Evolutionary conservation across 2,888 invertebrate species (phyloP).

Genomic region (Proisotoma minuta): DNA sequence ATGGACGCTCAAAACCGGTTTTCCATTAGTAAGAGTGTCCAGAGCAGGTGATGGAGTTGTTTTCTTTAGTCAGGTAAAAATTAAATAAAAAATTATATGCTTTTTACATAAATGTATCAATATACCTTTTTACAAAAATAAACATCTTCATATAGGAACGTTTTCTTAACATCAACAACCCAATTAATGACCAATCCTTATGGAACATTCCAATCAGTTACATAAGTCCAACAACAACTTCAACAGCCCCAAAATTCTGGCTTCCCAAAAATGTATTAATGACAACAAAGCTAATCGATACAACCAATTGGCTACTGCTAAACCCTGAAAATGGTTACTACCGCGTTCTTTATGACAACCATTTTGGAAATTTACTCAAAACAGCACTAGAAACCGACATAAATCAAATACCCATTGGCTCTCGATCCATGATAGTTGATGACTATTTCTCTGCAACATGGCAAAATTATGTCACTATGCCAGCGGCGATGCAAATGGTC

Average conservation of each 20-base stretch:
- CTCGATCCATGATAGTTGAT: slow-evolving; percentile 18
- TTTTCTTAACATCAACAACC: too few relatives aligned
- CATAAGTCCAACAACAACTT: too few relatives aligned
- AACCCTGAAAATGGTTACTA: slow-evolving; percentile 14
- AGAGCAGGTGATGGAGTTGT: background rate
- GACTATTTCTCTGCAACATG: slow-evolving; percentile 23
- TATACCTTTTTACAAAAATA: too few relatives aligned
- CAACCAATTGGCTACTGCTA: background rate
- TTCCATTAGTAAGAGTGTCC: slow-evolving; percentile 17
- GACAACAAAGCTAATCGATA: too few relatives aligned
- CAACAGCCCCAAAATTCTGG: too few relatives aligned
- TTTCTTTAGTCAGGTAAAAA: slow-evolving; percentile 19
- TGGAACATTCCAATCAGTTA: too few relatives aligned
- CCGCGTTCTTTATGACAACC: slow-evolving; percentile 22
- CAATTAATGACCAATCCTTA: too few relatives aligned
- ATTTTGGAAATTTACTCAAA: slow-evolving; percentile 10
- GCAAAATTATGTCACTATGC: slow-evolving; percentile 13
- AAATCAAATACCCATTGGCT: slow-evolving; percentile 3
- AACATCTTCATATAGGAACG: too few relatives aligned
- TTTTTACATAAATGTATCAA: too few relatives aligned
- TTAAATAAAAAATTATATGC: too few relatives aligned
- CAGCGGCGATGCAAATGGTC: slow-evolving; percentile 17
- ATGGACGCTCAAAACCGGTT: slow-evolving; percentile 21
- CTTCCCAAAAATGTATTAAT: too few relatives aligned
- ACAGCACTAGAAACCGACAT: slow-evolving; percentile 2